phyloP scores from a whole-genome alignment of 2,797 vertebrate species.

The Euphonia xanthogaster region DNA sequence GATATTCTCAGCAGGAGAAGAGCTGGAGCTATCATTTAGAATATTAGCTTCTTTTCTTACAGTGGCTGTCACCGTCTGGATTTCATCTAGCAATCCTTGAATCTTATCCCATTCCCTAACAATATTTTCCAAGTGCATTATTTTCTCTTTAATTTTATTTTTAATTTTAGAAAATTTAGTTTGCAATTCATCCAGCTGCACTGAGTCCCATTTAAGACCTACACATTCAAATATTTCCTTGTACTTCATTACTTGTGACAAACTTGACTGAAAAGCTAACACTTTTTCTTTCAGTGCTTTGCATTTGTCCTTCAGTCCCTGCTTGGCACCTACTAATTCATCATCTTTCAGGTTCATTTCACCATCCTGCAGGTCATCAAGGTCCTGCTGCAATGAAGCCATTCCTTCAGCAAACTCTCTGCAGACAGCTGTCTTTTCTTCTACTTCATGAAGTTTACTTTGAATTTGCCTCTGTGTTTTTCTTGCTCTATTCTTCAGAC shows the following conservation, averaged over 20 bases:
- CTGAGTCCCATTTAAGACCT: slow-evolving; percentile 69
- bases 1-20: slow-evolving; percentile 37
- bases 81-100: slow-evolving; percentile 71
- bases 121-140: slow-evolving; percentile 66
- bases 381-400: slow-evolving; percentile 49
- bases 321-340: background rate
- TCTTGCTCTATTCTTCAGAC: slow-evolving; percentile 63
- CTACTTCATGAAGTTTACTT: slow-evolving; percentile 54
- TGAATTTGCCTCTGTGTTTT: slow-evolving; percentile 68
- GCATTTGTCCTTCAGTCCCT: slow-evolving; percentile 31
- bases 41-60: slow-evolving; percentile 70
- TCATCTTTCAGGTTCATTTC: slow-evolving; percentile 11
- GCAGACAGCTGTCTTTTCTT: slow-evolving; percentile 48
- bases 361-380: background rate
- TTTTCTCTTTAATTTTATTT: slow-evolving; percentile 75
- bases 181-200: slow-evolving; percentile 59
- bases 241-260: slow-evolving; percentile 58
- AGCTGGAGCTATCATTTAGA: background rate
- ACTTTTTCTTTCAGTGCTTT: slow-evolving; percentile 40
- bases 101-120: slow-evolving; percentile 73
- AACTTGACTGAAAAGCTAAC: slow-evolving; percentile 24
- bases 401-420: slow-evolving; percentile 62
- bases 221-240: slow-evolving; percentile 68
- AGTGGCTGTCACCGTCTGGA: slow-evolving; percentile 73
- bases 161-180: slow-evolving; percentile 47